A percentile compares a stretch with the other conserved stretches of the same genome.
Conservation (phyloP, 2,888 invertebrate genomes). For the Megamerina dolium region DNA sequence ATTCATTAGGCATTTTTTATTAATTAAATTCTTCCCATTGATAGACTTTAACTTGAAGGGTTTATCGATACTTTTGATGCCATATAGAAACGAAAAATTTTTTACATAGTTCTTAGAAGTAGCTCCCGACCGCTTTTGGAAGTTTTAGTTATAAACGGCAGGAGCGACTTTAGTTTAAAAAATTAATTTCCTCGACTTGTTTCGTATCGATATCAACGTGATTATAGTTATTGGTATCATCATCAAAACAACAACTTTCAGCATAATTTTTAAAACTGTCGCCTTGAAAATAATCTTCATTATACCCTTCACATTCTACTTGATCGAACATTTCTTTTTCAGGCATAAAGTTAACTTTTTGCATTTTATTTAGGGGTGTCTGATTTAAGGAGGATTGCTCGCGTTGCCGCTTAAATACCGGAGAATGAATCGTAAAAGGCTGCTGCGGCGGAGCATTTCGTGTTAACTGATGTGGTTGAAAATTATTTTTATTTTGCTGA, state of each 20-base stretch:
- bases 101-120: background rate
- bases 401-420: background rate
- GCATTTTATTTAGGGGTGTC: background rate
- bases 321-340: no score
- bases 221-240: slow-evolving; percentile 2
- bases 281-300: no score
- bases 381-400: slow-evolving; percentile 1
- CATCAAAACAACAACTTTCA: background rate
- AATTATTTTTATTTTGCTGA: background rate
- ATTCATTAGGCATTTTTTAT: slow-evolving; percentile 1
- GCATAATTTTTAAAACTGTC: background rate
- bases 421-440: background rate
- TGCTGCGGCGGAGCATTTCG: background rate
- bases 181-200: background rate
- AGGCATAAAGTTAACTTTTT: no score
- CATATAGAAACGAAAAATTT: background rate
- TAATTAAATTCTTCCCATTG: background rate
- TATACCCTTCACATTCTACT: no score
- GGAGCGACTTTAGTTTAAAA: background rate
- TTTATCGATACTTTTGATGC: background rate
- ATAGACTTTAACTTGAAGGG: background rate
- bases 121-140: no score
- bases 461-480: background rate
- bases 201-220: background rate
- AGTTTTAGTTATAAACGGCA: background rate